These are phyloP conservation scores for Phrynocephalus forsythii DNA, from an alignment of 2,797 vertebrate genomes.

Conservation along the genomic window DNA sequence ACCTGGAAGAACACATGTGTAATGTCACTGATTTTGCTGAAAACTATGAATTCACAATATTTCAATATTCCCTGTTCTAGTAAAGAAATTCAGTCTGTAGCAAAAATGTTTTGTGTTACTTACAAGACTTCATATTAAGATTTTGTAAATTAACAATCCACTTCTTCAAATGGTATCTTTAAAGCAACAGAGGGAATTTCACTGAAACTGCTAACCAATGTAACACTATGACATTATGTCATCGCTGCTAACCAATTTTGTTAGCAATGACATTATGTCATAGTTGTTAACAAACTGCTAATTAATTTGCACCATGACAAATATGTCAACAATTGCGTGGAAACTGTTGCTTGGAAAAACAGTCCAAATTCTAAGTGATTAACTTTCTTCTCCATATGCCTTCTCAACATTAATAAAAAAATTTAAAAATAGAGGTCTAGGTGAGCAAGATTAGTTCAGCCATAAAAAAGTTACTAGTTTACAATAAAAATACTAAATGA, in stretches of 20 bases:
- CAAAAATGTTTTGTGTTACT: too few species aligned
- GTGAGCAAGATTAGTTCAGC: not conserved
- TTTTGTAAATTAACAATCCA: too few species aligned
- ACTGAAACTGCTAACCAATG: conserved; percentile 1
- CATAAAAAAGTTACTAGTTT: not conserved
- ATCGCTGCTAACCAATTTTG: too few species aligned
- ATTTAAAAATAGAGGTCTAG: too few species aligned
- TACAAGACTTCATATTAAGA: too few species aligned
- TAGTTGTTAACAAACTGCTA: not conserved
- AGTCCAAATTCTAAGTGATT: not conserved
- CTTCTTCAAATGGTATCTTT: not conserved
- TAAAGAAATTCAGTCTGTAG: not conserved
- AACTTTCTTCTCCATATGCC: not conserved
- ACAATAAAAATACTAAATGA: not conserved
- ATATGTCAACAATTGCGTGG: too few species aligned
- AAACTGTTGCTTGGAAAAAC: not conserved
- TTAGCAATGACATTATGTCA: too few species aligned
- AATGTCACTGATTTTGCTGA: conserved; percentile 1
- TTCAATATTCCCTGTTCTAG: not conserved
- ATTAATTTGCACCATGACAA: not conserved
- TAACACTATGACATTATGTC: not conserved
- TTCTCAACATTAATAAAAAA: not conserved
- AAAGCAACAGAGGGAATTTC: not conserved
- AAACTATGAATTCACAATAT: not conserved
- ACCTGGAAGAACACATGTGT: conserved; percentile 48